phyloP scores from a whole-genome alignment of 2,113 vertebrate species.

The Serilophus lunatus region DNA sequence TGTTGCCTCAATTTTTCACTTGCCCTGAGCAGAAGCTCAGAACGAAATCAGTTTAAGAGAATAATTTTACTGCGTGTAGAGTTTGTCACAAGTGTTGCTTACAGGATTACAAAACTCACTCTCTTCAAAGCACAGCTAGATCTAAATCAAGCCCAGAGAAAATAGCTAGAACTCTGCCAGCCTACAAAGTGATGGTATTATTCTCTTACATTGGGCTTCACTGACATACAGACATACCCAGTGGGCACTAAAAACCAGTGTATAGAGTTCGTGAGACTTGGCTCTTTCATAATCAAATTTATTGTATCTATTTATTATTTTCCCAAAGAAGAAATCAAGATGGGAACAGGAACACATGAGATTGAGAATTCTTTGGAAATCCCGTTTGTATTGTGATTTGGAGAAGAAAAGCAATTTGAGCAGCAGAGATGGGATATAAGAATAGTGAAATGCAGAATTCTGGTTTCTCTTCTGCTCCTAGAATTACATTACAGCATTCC shows the following conservation, averaged over 20 bases:
- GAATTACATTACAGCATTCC: background rate
- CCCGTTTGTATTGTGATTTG: background rate
- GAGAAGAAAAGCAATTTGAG: background rate
- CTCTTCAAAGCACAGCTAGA: constrained; percentile 40
- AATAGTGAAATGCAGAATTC: background rate
- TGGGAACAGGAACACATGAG: background rate
- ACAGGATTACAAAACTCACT: constrained; percentile 22
- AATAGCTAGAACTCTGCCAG: constrained; percentile 22
- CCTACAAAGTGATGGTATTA: constrained; percentile 21
- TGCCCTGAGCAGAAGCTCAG: background rate
- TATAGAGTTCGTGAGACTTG: background rate
- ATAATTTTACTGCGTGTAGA: background rate
- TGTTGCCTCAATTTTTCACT: background rate
- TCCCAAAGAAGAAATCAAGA: constrained; percentile 2
- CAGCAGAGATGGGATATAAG: background rate
- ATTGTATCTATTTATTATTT: constrained; percentile 30
- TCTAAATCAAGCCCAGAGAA: constrained; percentile 45
- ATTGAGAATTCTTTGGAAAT: background rate
- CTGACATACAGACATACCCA: background rate
- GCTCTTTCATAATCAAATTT: background rate
- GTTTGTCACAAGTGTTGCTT: constrained; percentile 19
- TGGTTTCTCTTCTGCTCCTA: background rate
- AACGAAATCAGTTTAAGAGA: constrained; percentile 3
- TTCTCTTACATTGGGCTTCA: background rate
- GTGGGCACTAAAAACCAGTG: background rate